Evolutionary conservation across 92 coral and sea anemone genomes (phyloP), one percentile per base, ranked within the genome.

Genomic region (Epizoanthus rinbou): DNA sequence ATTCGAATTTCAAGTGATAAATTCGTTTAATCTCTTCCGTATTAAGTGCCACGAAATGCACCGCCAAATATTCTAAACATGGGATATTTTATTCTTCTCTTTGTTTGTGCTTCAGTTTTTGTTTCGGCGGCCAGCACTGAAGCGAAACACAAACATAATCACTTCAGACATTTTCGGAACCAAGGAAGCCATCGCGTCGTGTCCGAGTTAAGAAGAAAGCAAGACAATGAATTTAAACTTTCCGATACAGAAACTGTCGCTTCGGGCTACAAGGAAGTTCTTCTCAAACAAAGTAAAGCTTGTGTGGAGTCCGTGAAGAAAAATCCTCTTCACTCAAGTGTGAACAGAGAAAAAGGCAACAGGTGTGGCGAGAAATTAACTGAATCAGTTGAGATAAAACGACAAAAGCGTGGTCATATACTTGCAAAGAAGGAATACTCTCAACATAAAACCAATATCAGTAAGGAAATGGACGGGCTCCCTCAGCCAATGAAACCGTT

Each of bases 401-500:
- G 80, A 87, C 41, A 18, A 2, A 87, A 74, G 57, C 86, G 88
- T 31, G 69, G 80, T 19, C 85, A 11, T 19, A 35, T 5, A 18
- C 11, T 54, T 6, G 73, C 52, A 47, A 21, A 79, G 15, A 79
- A 41, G 37, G 3, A 4, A 24, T 33, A 47, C 14, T 9, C 62
- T 66, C 35, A 64, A 63, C 24, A 13, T 39, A 52, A 66, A 14
- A 54, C 8, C 3, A 63, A 66, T 72, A 63, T 24, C 10, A 67
- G 21, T 2, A 80, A 10, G 18, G 57, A 8, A 35, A 60, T 56
- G 64, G 57, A 79, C 28, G 80, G 72, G 17, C 81, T 92, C 10
- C 97, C 97, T 21, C 93, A 87, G 82, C 90, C 97, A 18, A 84
- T 78, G 74, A 87, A 87, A 57, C 97, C 97, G 13, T 60, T 93